phyloP scores from a whole-genome alignment of 2,888 invertebrate species.

The Trichopoda pennipes region DNA sequence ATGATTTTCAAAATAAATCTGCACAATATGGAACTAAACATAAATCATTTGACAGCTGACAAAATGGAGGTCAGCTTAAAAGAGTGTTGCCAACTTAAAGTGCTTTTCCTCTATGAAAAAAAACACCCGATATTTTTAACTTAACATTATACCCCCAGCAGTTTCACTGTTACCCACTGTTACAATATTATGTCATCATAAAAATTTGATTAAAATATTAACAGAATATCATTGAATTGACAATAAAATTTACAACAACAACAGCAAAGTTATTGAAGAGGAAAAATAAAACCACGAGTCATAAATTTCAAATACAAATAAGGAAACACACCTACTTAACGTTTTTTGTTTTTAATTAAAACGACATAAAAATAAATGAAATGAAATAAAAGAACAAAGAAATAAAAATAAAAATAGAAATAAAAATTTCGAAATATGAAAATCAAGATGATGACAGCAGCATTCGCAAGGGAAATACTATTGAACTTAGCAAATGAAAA shows the following conservation, averaged over 20 bases:
- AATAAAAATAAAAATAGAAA: too few relatives aligned
- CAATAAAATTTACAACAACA: slow-evolving; percentile 7
- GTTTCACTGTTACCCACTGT: too few relatives aligned
- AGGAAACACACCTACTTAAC: slow-evolving; percentile 52
- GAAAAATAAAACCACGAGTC: neutral
- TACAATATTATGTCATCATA: neutral
- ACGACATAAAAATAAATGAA: slow-evolving; percentile 32
- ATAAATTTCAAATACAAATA: slow-evolving; percentile 40
- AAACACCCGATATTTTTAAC: too few relatives aligned
- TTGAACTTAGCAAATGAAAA: neutral
- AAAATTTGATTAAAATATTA: slow-evolving; percentile 2
- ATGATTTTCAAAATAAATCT: too few relatives aligned
- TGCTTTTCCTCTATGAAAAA: too few relatives aligned
- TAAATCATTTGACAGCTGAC: too few relatives aligned
- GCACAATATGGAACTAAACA: too few relatives aligned
- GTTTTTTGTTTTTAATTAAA: slow-evolving; percentile 19
- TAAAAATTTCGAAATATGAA: slow-evolving; percentile 34
- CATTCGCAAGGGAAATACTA: neutral
- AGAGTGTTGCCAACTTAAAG: too few relatives aligned
- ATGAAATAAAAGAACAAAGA: slow-evolving; percentile 19
- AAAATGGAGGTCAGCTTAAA: too few relatives aligned
- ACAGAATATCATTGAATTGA: slow-evolving; percentile 23
- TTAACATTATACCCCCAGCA: too few relatives aligned
- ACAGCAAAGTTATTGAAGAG: neutral
- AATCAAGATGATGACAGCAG: slow-evolving; percentile 36